Conservation (phyloP, 2,113 vertebrate species). For the Tor tambroides region DNA sequence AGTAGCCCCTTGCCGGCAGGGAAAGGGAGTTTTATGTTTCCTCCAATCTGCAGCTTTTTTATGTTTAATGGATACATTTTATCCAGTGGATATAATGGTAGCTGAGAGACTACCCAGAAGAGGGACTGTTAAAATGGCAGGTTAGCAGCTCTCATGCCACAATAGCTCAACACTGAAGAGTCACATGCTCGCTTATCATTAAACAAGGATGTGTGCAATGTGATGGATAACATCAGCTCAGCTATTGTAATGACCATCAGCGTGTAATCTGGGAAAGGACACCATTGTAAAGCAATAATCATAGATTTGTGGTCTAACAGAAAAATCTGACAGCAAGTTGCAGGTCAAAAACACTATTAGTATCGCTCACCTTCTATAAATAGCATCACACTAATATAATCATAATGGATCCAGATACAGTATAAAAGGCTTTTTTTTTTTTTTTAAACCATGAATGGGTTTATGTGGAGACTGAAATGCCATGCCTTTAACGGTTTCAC, state of each 20-base stretch:
- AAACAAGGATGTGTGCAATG: conserved; percentile 7
- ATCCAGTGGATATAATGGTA: conserved; percentile 36
- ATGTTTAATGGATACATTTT: conserved; percentile 60
- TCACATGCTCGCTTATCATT: background rate
- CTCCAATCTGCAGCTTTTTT: conserved; percentile 60
- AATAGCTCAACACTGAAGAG: conserved; percentile 33
- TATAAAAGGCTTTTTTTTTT: background rate
- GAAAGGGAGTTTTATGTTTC: conserved; percentile 58
- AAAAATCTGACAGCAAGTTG: conserved; percentile 41
- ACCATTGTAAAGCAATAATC: conserved; percentile 46
- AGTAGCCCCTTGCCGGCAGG: conserved; percentile 57
- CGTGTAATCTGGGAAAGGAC: conserved; percentile 37
- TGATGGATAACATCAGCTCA: conserved; percentile 47
- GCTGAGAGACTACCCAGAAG: conserved; percentile 27
- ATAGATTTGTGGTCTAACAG: conserved; percentile 51
- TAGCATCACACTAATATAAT: conserved; percentile 17
- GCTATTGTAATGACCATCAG: conserved; percentile 42
- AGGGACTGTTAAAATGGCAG: background rate
- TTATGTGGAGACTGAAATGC: background rate
- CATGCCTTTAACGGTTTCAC: background rate
- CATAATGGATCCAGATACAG: conserved; percentile 39
- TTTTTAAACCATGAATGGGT: background rate
- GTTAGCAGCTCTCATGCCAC: conserved; percentile 14
- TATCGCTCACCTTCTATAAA: conserved; percentile 73
- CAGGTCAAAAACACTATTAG: conserved; percentile 48